Percentiles rank a stretch among this genome's conserved stretches.
phyloP scores from a whole-genome alignment of 2,888 invertebrate species.

The Oeneis ivallda region DNA sequence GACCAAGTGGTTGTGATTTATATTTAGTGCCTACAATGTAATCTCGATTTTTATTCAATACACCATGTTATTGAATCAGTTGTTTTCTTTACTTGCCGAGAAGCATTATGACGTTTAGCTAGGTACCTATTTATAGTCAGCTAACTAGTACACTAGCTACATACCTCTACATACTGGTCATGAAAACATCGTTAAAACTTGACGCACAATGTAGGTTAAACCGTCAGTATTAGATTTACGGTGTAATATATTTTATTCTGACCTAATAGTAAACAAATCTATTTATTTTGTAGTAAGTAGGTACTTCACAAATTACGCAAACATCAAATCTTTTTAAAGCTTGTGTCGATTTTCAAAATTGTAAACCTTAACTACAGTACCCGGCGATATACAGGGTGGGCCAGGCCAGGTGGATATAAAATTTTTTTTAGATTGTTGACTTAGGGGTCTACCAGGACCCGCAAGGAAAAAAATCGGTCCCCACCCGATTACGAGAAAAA shows the following conservation, averaged over 20 bases:
- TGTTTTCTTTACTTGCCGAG: conserved; percentile 31
- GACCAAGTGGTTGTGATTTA: conserved; percentile 85
- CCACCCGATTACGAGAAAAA: too few species aligned
- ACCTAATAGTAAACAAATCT: background rate
- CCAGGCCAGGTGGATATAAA: too few species aligned
- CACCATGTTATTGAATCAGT: conserved; percentile 27
- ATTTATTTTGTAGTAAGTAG: background rate
- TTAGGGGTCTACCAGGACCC: too few species aligned
- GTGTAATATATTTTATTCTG: conserved; percentile 4
- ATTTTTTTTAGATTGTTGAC: too few species aligned
- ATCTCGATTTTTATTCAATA: conserved; percentile 21
- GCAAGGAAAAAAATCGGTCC: too few species aligned
- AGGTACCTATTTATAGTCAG: conserved; percentile 17
- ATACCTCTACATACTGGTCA: conserved; percentile 4
- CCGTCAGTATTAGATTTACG: conserved; percentile 8
- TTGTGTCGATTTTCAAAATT: background rate
- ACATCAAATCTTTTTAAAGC: background rate
- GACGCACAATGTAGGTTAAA: conserved; percentile 17
- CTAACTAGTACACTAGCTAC: background rate
- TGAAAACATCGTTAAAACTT: conserved; percentile 16
- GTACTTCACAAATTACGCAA: background rate
- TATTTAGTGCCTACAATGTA: conserved; percentile 60
- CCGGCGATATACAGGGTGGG: too few species aligned
- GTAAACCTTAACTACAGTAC: too few species aligned
- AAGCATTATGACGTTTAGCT: conserved; percentile 12